Conservation (phyloP, 2,797 vertebrate species). For the Cryptoblepharus egeriae region DNA sequence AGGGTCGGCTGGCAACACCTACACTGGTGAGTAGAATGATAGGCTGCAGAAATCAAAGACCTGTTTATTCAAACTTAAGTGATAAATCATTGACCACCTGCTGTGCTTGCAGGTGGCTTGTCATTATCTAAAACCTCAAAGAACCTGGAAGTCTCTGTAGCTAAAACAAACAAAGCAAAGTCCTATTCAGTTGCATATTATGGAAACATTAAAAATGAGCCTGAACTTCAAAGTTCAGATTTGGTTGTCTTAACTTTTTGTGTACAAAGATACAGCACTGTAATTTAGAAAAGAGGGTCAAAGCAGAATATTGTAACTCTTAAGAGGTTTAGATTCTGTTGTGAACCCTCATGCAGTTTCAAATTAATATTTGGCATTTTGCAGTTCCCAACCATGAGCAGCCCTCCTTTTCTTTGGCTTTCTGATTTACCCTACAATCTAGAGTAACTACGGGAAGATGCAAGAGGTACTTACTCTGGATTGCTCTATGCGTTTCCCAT, state of each 20-base stretch:
- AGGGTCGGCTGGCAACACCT: conserved; percentile 71
- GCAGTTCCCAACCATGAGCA: too few species aligned
- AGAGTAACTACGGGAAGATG: too few species aligned
- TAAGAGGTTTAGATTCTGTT: too few species aligned
- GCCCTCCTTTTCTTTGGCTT: too few species aligned
- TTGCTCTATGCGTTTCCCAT: too few species aligned
- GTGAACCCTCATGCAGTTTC: too few species aligned
- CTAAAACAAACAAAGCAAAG: conserved; percentile 15
- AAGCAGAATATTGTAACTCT: too few species aligned
- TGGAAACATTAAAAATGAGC: conserved; percentile 21
- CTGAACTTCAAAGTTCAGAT: conserved; percentile 32
- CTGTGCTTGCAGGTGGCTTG: conserved; percentile 34
- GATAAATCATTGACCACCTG: neutral
- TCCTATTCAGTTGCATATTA: conserved; percentile 32
- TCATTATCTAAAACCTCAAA: conserved; percentile 15
- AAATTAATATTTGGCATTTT: too few species aligned
- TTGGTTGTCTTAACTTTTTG: neutral
- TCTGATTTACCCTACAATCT: too few species aligned
- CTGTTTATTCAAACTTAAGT: conserved; percentile 32
- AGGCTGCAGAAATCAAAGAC: conserved; percentile 21
- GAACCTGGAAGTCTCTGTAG: conserved; percentile 24
- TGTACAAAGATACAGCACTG: neutral
- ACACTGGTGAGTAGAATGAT: conserved; percentile 77
- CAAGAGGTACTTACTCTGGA: too few species aligned
- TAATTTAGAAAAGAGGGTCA: neutral